Base-by-base conservation (phyloP, 2,113 vertebrate species). In the Ahaetulla prasina region DNA sequence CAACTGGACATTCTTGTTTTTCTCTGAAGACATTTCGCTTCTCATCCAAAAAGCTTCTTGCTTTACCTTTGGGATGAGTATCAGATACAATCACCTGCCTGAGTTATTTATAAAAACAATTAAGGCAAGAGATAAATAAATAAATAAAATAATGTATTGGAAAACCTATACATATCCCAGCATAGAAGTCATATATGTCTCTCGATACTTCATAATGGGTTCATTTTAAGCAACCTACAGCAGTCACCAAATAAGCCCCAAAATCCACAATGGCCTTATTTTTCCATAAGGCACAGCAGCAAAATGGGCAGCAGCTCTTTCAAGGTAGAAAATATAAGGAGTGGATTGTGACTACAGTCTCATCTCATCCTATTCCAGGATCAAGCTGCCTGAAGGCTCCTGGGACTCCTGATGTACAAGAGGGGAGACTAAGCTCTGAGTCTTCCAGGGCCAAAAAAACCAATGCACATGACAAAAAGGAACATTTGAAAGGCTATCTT, bases 261-360 rank as follows among this genome's bases (percentile, higher is more conserved):
- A 96, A 88, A 57, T 94, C 89, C 94, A 91, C 90, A 94, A 95
- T 92, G 52, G 94, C 94, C 89, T 88, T 35, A 85, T 92, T 87
- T 95, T 90, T 95, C 92, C 95, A 87, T 93, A 95, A 95, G 93
- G 85, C 93, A 95, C 95, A 95, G 92, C 89, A 55, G 93, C 92
- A 91, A 94, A 87, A n/a, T 80, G 90, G 92, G 89, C 95, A 96
- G 93, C 96, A 96, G 96, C 93, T 93, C 52, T 94, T 95, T 94
- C 63, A 93, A 93, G 52, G 53, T 23, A 91, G 88, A 94, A 93
- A 95, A 95, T 94, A 95, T 94, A 93, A 96, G 95, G 52, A 88
- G 91, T 94, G 95, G 96, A 95, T 94, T 96, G 96, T 94, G 94
- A 95, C 94, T 89, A 95, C 93, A 88, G 94, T 60, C 53, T 92